phyloP scores from a whole-genome alignment of 1,140 invertebrate genomes.

The Heterodera schachtii region DNA sequence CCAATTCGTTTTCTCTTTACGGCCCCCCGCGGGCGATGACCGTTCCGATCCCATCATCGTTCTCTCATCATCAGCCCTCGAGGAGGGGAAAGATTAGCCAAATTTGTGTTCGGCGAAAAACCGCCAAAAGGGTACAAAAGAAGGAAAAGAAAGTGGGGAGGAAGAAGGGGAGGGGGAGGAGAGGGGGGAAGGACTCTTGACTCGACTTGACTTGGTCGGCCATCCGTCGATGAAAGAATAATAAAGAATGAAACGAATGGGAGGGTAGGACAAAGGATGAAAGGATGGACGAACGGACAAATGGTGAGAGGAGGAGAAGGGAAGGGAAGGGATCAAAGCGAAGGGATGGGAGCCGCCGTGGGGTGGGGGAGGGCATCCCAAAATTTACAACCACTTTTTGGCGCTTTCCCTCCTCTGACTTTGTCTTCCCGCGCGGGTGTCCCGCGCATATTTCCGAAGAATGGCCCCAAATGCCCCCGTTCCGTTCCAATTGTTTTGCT shows the following conservation, averaged over 20 bases:
- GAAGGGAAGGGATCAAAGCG: no score
- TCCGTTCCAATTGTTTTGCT: no score
- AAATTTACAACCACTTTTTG: conserved; percentile 4
- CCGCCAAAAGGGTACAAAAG: conserved; percentile 10
- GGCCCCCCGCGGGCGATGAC: not conserved
- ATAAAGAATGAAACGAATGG: conserved; percentile 1
- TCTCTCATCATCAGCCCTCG: not conserved
- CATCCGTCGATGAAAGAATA: conserved; percentile 3
- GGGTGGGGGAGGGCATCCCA: not conserved
- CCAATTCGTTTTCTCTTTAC: not conserved
- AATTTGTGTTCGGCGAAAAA: not conserved
- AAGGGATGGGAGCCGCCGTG: no score
- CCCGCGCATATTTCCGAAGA: not conserved
- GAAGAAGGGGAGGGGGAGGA: not conserved
- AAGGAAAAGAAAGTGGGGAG: not conserved
- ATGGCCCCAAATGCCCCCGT: no score
- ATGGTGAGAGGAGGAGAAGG: not conserved
- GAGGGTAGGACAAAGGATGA: not conserved
- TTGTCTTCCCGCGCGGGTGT: not conserved
- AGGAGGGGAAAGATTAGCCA: conserved; percentile 13
- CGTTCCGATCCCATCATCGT: not conserved
- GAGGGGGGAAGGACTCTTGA: not conserved
- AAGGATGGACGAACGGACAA: not conserved
- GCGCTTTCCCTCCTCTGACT: not conserved
- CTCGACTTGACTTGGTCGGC: not conserved